A percentile compares a stretch with the other conserved stretches of the same genome.
Evolutionary conservation across 1,140 invertebrate genomes (phyloP).

Genomic region (Venturia canescens): DNA sequence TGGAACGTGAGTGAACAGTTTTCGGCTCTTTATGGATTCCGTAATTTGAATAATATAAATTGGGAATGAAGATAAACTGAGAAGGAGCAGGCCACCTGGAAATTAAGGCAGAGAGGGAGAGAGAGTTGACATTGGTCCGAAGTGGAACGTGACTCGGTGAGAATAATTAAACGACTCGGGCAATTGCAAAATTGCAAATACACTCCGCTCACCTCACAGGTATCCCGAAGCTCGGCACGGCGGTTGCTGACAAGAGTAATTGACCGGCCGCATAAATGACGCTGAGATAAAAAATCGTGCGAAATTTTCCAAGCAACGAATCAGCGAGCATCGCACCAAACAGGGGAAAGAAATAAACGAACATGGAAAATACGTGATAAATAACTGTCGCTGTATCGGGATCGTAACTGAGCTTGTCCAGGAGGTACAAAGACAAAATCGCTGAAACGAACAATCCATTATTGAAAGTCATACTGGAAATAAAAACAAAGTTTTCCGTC

Average conservation of each 20-base stretch:
- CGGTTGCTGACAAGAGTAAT: slow-evolving; percentile 85
- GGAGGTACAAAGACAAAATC: slow-evolving; percentile 89
- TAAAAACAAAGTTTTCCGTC: not conserved
- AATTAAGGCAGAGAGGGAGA: not conserved
- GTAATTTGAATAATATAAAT: not conserved
- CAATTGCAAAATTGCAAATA: not conserved
- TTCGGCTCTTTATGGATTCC: not conserved
- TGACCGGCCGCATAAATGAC: slow-evolving; percentile 92
- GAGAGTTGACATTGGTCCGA: not conserved
- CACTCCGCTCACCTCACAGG: slow-evolving; percentile 81
- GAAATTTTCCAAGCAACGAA: slow-evolving; percentile 90
- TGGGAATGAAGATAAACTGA: not conserved
- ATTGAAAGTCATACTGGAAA: slow-evolving; percentile 60
- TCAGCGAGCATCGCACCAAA: slow-evolving; percentile 93
- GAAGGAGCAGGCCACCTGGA: not conserved
- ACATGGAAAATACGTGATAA: slow-evolving; percentile 89
- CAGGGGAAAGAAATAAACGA: slow-evolving; percentile 93
- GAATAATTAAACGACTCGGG: slow-evolving; percentile 25
- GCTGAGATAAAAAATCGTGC: slow-evolving; percentile 92
- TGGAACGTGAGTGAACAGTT: not conserved
- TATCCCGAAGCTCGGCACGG: slow-evolving; percentile 79
- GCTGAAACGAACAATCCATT: slow-evolving; percentile 79
- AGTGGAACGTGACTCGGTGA: slow-evolving; percentile 23
- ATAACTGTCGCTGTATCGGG: slow-evolving; percentile 85
- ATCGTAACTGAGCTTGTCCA: slow-evolving; percentile 81